phyloP scores from a whole-genome alignment of 1,140 invertebrate species.

The Neodiprion fabricii region DNA sequence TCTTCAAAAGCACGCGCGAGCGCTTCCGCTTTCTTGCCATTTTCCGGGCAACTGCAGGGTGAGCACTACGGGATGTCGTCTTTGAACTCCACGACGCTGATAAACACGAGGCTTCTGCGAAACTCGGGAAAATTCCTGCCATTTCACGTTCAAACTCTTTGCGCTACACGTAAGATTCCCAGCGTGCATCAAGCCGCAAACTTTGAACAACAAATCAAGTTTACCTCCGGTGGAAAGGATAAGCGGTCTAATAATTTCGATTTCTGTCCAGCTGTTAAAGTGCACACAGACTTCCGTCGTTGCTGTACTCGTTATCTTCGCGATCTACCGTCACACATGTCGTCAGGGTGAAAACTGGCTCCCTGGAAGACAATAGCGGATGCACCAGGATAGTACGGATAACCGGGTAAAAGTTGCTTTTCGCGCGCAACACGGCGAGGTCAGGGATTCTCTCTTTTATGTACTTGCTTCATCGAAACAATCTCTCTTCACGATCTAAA shows the following conservation, averaged over 20 bases:
- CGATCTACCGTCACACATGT: neutral
- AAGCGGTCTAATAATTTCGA: neutral
- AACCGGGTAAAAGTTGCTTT: neutral
- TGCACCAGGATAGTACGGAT: neutral
- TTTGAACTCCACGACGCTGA: neutral
- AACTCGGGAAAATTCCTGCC: neutral
- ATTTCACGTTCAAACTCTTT: neutral
- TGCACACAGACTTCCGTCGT: neutral
- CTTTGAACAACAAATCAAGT: neutral
- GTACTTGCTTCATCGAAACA: conserved; percentile 5
- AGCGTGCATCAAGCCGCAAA: neutral
- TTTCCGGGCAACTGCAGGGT: neutral
- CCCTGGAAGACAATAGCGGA: neutral
- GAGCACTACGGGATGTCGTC: neutral
- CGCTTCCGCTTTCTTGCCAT: neutral
- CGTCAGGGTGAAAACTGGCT: neutral
- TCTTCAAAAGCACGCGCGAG: neutral
- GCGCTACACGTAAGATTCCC: too few species aligned
- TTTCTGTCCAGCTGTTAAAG: neutral
- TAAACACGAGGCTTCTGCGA: neutral
- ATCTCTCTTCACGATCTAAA: conserved; percentile 3
- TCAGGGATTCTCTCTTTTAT: neutral
- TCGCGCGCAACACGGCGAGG: neutral
- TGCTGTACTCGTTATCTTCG: neutral
- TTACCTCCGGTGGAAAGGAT: neutral